Evolutionary conservation across 2,888 invertebrate species (phyloP), one percentile per base, ranked within the genome.

Genomic region (Eulithis testata): DNA sequence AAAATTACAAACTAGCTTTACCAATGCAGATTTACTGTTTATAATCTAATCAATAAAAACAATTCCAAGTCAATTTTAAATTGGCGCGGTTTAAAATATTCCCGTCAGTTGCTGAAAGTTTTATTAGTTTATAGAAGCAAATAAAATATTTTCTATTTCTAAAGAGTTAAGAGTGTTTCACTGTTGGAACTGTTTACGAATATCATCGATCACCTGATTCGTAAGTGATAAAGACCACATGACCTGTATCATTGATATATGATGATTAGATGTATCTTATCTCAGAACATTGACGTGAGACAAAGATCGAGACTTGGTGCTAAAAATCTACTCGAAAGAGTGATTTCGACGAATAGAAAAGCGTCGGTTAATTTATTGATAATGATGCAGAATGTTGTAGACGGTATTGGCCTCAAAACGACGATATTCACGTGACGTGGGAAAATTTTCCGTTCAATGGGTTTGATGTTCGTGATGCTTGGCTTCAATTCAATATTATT

Each of bases 191-290:
- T 4, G 36, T 12, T 36, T 67, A 36, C 36, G 27, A 56, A 54
- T 44, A 62, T 74, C 78, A 71, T 31, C 73, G 82, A 79, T 87
- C 87, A 87, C 83, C 83, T 86, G 87, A 87, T 82, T 78, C 70
- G 66, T 79, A 72, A 78, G 75, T 76, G 82, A 82, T 75, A 77
- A 69, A 68, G 73, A 65, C 77, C 86, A 83, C 87, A 85, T 87
- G 87, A 87, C 81, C 67, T 64, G 53, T 63, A 40, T 40, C 8
- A 40, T 40, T 40, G 40, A 40, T 40, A 40, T 40, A 40, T 11
- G 40, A 40, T 40, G 9, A 9, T 40, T 40, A 40, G 8, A 40
- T 9, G 54, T 82, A 83, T 83, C 82, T 83, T 77, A 83, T 83
- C 82, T 58, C 53, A 60, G 45, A 51, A 58, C 14, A 68, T 60